Evolutionary conservation across 2,797 vertebrate species (phyloP).

Genomic region (Iguana delicatissima): DNA sequence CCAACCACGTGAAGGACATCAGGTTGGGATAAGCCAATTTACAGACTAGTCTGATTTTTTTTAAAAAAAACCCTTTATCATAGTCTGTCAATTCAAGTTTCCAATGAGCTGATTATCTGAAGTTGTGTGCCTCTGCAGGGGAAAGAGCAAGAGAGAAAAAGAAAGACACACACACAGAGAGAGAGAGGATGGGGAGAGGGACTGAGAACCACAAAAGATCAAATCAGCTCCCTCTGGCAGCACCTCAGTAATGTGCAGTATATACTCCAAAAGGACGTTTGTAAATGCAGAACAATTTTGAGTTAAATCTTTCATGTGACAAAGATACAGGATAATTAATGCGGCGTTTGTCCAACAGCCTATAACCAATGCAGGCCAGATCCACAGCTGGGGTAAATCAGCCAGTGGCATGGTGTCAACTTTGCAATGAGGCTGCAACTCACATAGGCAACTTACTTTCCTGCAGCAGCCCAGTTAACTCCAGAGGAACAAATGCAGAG

Average conservation of each 20-base stretch:
- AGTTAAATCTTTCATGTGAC: conserved; percentile 64
- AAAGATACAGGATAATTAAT: conserved; percentile 54
- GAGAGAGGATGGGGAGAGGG: not conserved
- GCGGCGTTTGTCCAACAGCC: conserved; percentile 27
- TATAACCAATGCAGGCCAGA: conserved; percentile 64
- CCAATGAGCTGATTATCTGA: conserved; percentile 46
- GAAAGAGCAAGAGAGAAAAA: not conserved
- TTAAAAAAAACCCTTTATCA: not conserved
- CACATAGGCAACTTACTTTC: not conserved
- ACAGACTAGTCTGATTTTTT: conserved; percentile 56
- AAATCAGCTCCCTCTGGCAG: conserved; percentile 65
- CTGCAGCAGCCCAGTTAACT: not conserved
- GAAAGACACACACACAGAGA: not conserved
- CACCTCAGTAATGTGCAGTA: conserved; percentile 63
- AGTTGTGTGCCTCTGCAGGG: conserved; percentile 45
- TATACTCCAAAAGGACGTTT: conserved; percentile 66
- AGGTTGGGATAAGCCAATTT: conserved; percentile 5
- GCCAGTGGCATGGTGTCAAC: not conserved
- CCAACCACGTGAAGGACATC: not conserved
- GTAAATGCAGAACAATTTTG: conserved; percentile 70
- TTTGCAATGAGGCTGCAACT: not conserved
- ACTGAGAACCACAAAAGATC: conserved; percentile 53
- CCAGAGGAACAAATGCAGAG: not conserved
- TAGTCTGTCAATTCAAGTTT: conserved; percentile 27
- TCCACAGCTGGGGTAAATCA: conserved; percentile 61